Base-by-base conservation (phyloP, 37 sponge, comb jelly and placozoan genomes). In the Eunapius fragilis region DNA sequence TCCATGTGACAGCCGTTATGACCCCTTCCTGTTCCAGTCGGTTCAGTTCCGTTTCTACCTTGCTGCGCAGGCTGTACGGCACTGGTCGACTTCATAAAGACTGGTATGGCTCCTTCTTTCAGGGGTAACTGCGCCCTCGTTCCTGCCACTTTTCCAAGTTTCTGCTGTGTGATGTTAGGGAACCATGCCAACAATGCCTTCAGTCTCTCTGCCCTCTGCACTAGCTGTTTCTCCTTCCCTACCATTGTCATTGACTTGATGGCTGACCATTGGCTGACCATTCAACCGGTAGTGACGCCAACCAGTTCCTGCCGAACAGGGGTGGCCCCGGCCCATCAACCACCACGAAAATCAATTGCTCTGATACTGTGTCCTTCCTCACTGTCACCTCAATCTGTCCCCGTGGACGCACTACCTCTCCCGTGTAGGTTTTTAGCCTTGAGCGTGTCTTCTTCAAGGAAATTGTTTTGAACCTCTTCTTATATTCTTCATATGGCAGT, bases 281-380 rank as follows among this genome's bases (percentile, higher is more conserved):
- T 45, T 85, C 69, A 5, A 85, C 3, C 24, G 23, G 25, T 7
- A 82, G 25, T 5, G 81, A 2, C 2, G 23, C 2, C 32, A 88
- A 67, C 89, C 83, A 83, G 69, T 83, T 71, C 48, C 89, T 74
- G 2, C 89, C 89, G 14, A 88, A 74, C 74, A 83, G 37, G 31
- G 49, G 26, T 25, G 89, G 89, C 10, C 86, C 86, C 26, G 36
- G 19, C 26, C 86, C 77, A 32, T 38, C 78, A 0, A 76, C 78
- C n/a, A 85, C 86, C 47, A 58, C 49, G 25, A 80, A n/a, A 1
- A 12, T 25, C 30, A 72, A 32, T 22, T 72, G 22, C 17, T 14
- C 30, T 22, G 74, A 22, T 25, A 14, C 31, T 31, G 0, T 22
- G 32, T 33, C 74, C 14, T 72, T 33, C 32, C 17, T 24, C 30